phyloP scores from a whole-genome alignment of 2,888 invertebrate species.

The Octonoba sinensis region DNA sequence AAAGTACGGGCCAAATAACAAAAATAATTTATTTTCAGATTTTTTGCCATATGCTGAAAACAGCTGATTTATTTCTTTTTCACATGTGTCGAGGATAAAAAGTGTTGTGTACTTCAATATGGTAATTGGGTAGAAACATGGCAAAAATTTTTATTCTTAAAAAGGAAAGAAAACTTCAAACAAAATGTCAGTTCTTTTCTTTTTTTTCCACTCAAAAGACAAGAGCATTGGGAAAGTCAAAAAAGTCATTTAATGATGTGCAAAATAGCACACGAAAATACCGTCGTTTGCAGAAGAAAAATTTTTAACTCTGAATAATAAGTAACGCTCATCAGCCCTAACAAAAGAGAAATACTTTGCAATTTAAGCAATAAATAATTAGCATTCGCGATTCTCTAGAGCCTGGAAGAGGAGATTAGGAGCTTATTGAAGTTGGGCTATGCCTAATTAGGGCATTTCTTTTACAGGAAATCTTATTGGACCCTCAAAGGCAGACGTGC shows the following conservation, averaged over 20 bases:
- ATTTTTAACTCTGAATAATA: conserved; percentile 20
- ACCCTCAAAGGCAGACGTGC: conserved; percentile 32
- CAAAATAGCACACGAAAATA: neutral
- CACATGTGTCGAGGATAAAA: too few species aligned
- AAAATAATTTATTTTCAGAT: too few species aligned
- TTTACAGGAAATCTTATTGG: conserved; percentile 49
- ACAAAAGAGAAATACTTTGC: conserved; percentile 41
- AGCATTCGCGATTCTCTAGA: conserved; percentile 48
- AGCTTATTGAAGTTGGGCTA: conserved; percentile 60
- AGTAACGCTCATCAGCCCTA: conserved; percentile 17
- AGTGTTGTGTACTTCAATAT: too few species aligned
- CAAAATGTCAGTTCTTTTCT: conserved; percentile 42
- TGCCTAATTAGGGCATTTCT: conserved; percentile 62
- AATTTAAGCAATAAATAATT: conserved; percentile 63
- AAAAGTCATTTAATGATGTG: conserved; percentile 15
- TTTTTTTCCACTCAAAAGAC: neutral
- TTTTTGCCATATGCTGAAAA: too few species aligned
- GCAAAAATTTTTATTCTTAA: neutral
- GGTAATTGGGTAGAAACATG: too few species aligned
- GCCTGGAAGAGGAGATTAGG: conserved; percentile 37
- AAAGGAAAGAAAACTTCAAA: conserved; percentile 9
- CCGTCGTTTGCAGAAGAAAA: too few species aligned
- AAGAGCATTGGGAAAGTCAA: conserved; percentile 4
- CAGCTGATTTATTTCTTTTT: too few species aligned
- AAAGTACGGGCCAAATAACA: too few species aligned